A percentile compares a stretch with the other conserved stretches of the same genome.
These are phyloP conservation scores for Belgica antarctica DNA, from an alignment of 2,888 invertebrate species.

Conservation along the genomic window DNA sequence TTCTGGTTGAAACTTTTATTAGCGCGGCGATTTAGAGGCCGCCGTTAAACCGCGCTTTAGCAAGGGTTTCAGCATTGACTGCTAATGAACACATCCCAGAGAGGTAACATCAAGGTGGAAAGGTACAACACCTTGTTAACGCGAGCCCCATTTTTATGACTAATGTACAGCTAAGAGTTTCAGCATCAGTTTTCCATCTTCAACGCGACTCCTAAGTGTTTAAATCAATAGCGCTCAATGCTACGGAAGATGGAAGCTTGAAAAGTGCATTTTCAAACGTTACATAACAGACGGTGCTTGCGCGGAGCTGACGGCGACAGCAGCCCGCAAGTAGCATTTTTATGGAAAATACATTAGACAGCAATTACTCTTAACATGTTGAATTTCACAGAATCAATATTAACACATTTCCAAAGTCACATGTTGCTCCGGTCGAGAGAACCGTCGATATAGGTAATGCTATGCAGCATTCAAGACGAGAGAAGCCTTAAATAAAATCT, in stretches of 20 bases:
- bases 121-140: conserved; percentile 14
- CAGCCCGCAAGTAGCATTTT: neutral
- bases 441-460: neutral
- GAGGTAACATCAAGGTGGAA: conserved; percentile 6
- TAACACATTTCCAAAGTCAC: neutral
- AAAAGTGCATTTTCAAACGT: neutral
- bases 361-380: conserved; percentile 41
- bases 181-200: neutral
- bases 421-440: neutral
- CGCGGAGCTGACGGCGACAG: neutral
- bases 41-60: conserved; percentile 2
- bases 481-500: neutral
- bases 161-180: neutral
- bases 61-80: neutral
- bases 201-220: conserved; percentile 27
- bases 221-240: conserved; percentile 8
- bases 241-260: neutral
- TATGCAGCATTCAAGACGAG: no score
- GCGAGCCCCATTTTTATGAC: neutral
- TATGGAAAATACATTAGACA: conserved; percentile 32
- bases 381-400: conserved; percentile 42
- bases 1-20: conserved; percentile 1
- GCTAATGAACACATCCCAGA: neutral
- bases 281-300: neutral
- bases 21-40: neutral